These are phyloP conservation scores for Calyptommatus sinebrachiatus DNA, from an alignment of 2,113 vertebrate species.

Conservation along the genomic window DNA sequence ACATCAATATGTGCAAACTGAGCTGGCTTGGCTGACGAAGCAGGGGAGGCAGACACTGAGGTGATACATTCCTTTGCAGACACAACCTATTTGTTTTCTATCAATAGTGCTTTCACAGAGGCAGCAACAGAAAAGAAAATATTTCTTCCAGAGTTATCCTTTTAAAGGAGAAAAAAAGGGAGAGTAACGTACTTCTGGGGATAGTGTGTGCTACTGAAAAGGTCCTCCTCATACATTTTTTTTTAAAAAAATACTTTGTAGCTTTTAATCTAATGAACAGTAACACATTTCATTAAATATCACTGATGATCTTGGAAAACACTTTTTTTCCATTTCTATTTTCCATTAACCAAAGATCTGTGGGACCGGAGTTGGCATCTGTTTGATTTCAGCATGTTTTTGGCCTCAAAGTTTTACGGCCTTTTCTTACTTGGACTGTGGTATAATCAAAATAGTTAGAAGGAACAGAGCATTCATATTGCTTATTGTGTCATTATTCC, in stretches of 20 bases:
- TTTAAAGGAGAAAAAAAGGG: background rate
- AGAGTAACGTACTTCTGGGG: slow-evolving; percentile 12
- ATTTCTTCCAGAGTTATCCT: slow-evolving; percentile 11
- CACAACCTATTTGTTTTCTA: slow-evolving; percentile 3
- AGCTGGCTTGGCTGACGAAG: background rate
- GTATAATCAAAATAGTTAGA: too few species aligned
- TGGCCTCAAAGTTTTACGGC: too few species aligned
- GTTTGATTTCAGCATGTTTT: background rate
- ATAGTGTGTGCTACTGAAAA: background rate
- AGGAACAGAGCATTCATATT: too few species aligned
- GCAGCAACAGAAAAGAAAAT: slow-evolving; percentile 15
- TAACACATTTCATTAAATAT: background rate
- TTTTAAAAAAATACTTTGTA: background rate
- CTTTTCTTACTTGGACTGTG: too few species aligned
- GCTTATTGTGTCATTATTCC: too few species aligned
- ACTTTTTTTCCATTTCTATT: background rate
- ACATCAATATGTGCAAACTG: background rate
- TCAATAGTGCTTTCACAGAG: slow-evolving; percentile 19
- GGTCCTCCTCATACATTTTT: slow-evolving; percentile 20
- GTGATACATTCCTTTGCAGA: background rate
- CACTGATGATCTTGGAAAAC: background rate
- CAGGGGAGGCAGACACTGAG: background rate
- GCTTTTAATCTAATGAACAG: background rate
- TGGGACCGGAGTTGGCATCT: background rate
- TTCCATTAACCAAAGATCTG: background rate